These are phyloP conservation scores for Amphiduros pacificus DNA, from an alignment of 2,888 invertebrate species.

Conservation along the genomic window DNA sequence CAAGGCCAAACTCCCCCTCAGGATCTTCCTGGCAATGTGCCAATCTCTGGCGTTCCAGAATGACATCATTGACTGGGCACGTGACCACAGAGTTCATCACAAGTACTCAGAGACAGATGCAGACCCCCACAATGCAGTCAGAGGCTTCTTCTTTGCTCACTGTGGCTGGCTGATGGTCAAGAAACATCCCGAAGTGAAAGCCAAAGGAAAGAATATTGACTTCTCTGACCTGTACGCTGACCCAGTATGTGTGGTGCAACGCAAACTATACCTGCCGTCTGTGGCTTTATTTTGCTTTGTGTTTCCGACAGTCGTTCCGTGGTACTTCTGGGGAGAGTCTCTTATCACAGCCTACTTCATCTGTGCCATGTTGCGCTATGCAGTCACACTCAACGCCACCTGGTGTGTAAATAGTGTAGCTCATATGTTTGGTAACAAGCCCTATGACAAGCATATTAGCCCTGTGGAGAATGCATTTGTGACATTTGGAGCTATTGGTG, in stretches of 20 bases:
- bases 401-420: constrained; percentile 95
- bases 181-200: constrained; percentile 87
- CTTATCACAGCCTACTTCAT: constrained; percentile 80
- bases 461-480: constrained; percentile 79
- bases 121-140: constrained; percentile 61
- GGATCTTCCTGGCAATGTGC: constrained; percentile 76
- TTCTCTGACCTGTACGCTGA: constrained; percentile 80
- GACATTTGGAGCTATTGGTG: constrained; percentile 67
- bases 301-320: constrained; percentile 79
- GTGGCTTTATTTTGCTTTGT: constrained; percentile 80
- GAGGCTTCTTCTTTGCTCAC: constrained; percentile 94
- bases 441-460: constrained; percentile 81
- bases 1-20: constrained; percentile 84
- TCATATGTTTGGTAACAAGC: constrained; percentile 87
- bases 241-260: constrained; percentile 79
- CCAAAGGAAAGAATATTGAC: constrained; percentile 71
- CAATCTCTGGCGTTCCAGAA: constrained; percentile 83
- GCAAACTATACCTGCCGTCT: constrained; percentile 77
- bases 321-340: constrained; percentile 81
- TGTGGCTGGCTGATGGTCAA: constrained; percentile 86
- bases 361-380: constrained; percentile 78
- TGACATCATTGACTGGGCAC: constrained; percentile 59
- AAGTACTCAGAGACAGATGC: constrained; percentile 61
- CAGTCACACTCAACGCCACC: constrained; percentile 83
- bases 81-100: constrained; percentile 61